A percentile compares a stretch with the other conserved stretches of the same genome.
Conservation (phyloP, 2,113 vertebrate genomes). For the Rhinolophus ferrumequinum region DNA sequence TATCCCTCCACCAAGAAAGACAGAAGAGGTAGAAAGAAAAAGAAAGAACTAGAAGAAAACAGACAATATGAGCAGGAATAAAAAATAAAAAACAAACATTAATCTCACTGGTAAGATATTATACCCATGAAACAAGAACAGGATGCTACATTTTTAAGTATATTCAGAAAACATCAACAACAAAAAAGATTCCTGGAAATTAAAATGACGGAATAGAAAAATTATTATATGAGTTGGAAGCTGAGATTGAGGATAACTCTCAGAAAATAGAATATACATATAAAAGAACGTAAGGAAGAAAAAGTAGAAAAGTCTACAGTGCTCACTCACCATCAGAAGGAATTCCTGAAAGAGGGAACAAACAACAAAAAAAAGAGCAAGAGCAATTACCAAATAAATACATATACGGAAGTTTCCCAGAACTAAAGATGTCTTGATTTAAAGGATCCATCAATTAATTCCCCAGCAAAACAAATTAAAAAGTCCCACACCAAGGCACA, state of each 20-base stretch:
- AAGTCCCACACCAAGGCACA: background rate
- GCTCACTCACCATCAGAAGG: background rate
- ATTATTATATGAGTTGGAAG: background rate
- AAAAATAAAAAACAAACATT: background rate
- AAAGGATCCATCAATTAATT: slow-evolving; percentile 11
- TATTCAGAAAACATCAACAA: slow-evolving; percentile 4
- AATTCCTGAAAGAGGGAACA: background rate
- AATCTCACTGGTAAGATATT: background rate
- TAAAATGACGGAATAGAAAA: slow-evolving; percentile 41
- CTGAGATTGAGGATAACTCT: background rate
- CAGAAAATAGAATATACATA: background rate
- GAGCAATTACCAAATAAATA: background rate
- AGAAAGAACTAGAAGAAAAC: background rate
- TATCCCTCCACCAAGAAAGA: background rate
- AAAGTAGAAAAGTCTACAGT: slow-evolving; percentile 27
- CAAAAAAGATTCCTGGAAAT: background rate
- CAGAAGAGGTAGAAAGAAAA: background rate
- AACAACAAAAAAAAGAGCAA: background rate
- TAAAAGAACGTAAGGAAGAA: background rate
- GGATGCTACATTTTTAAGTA: slow-evolving; percentile 1
- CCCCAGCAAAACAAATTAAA: slow-evolving; percentile 11
- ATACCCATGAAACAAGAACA: background rate
- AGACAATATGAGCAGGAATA: background rate
- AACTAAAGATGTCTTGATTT: background rate
- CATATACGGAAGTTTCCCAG: background rate